Conservation (phyloP, 2,113 vertebrate species). For the Propithecus coquereli region DNA sequence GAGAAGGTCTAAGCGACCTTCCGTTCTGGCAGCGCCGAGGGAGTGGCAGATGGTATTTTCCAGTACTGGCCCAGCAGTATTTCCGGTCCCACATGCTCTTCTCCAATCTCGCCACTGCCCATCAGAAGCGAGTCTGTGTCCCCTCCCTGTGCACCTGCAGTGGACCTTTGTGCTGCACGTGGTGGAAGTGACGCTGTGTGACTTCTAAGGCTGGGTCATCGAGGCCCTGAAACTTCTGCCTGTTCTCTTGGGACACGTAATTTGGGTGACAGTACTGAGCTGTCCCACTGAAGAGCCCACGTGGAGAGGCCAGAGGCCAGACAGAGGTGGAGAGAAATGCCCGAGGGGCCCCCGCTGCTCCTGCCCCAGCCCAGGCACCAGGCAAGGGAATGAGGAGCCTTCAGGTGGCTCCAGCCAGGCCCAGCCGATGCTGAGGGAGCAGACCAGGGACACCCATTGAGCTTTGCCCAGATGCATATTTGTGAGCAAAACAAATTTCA, state of each 20-base stretch:
- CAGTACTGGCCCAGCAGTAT: background rate
- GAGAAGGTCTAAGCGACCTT: background rate
- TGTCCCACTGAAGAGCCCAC: background rate
- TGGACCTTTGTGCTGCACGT: background rate
- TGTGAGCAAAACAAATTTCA: background rate
- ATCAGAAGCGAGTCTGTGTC: background rate
- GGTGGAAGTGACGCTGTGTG: background rate
- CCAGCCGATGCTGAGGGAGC: background rate
- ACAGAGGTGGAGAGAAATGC: background rate
- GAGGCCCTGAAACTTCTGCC: background rate
- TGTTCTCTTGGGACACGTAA: accelerated
- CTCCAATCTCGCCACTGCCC: accelerated
- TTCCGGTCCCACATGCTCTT: background rate
- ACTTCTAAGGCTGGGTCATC: background rate
- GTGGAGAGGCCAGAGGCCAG: background rate
- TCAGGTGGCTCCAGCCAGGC: background rate
- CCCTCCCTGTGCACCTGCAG: background rate
- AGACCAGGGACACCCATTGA: background rate
- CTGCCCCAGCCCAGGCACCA: too few relatives aligned
- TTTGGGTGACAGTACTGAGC: too few relatives aligned
- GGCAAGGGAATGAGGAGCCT: too few relatives aligned
- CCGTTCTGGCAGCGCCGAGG: background rate
- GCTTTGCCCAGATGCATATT: background rate
- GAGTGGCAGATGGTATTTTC: background rate
- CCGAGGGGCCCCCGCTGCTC: background rate